Evolutionary conservation across 2,888 invertebrate species (phyloP).

Genomic region (Andrena trimmerana): DNA sequence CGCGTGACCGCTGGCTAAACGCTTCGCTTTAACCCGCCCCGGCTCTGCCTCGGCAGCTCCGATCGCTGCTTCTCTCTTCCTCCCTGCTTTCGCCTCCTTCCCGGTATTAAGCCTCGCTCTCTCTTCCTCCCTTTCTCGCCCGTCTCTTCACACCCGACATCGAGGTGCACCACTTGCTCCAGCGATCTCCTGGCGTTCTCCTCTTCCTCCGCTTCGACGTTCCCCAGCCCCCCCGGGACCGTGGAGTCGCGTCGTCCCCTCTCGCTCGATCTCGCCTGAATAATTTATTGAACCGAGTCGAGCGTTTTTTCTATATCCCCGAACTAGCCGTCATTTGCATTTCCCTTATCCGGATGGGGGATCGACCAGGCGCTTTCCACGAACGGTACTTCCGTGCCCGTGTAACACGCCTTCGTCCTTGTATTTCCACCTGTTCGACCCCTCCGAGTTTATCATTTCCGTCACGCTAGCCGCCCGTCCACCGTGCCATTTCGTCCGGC

Average conservation of each 20-base stretch:
- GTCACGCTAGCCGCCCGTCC: constrained; percentile 48
- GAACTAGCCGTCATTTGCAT: constrained; percentile 41
- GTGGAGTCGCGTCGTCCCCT: too few relatives aligned
- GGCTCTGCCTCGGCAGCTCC: constrained; percentile 33
- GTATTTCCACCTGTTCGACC: constrained; percentile 57
- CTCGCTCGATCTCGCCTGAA: constrained; percentile 18
- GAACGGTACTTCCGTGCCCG: constrained; percentile 50
- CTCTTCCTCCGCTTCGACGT: constrained; percentile 1
- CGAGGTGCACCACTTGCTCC: not conserved
- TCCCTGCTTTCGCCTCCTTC: constrained; percentile 51
- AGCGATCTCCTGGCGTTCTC: constrained; percentile 20
- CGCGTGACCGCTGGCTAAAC: constrained; percentile 82
- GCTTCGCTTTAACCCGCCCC: constrained; percentile 77
- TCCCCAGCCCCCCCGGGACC: not conserved
- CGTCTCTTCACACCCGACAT: constrained; percentile 10
- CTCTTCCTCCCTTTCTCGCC: constrained; percentile 15
- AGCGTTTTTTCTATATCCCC: constrained; percentile 14
- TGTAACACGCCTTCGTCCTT: constrained; percentile 49
- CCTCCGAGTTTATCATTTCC: constrained; percentile 53
- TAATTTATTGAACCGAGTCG: constrained; percentile 42
- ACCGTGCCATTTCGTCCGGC: constrained; percentile 33
- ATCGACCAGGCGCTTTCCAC: constrained; percentile 38
- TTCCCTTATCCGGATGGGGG: constrained; percentile 37
- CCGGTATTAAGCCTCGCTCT: constrained; percentile 13
- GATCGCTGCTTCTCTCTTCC: constrained; percentile 29